These are phyloP conservation scores for Scrobipalpa costella DNA, from an alignment of 2,888 invertebrate species.

Conservation along the genomic window DNA sequence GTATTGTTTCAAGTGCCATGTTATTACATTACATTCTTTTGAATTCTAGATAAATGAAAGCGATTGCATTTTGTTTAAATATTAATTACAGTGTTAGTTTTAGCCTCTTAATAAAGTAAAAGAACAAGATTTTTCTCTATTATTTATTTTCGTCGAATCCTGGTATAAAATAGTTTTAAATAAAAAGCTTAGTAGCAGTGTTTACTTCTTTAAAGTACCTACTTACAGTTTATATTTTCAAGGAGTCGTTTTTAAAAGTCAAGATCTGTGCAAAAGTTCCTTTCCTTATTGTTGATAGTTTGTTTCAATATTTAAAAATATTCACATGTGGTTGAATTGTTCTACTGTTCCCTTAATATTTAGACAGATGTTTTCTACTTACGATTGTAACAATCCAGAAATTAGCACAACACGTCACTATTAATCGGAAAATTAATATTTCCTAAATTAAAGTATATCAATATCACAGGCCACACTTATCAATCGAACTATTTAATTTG, in stretches of 20 bases:
- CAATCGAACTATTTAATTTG: constrained; percentile 6
- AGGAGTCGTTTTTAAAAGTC: background rate
- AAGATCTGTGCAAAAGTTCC: background rate
- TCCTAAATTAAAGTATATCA: background rate
- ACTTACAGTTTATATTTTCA: background rate
- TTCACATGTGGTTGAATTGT: background rate
- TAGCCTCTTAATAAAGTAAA: too few relatives aligned
- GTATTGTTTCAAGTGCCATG: too few relatives aligned
- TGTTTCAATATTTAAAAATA: background rate
- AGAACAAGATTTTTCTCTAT: too few relatives aligned
- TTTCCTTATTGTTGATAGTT: background rate
- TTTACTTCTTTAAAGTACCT: background rate
- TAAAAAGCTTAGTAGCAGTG: background rate
- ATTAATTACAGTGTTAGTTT: too few relatives aligned
- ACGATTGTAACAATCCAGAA: constrained; percentile 14
- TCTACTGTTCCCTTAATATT: too few relatives aligned
- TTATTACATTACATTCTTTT: too few relatives aligned
- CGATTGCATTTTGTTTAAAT: too few relatives aligned
- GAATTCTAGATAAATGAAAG: too few relatives aligned
- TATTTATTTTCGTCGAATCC: too few relatives aligned
- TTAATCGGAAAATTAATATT: background rate
- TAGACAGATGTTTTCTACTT: background rate
- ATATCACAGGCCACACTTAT: constrained; percentile 11
- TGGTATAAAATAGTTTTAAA: too few relatives aligned
- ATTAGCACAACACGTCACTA: constrained; percentile 18